Evolutionary conservation across 2,797 vertebrate species (phyloP).

Genomic region (Pangasius djambal): DNA sequence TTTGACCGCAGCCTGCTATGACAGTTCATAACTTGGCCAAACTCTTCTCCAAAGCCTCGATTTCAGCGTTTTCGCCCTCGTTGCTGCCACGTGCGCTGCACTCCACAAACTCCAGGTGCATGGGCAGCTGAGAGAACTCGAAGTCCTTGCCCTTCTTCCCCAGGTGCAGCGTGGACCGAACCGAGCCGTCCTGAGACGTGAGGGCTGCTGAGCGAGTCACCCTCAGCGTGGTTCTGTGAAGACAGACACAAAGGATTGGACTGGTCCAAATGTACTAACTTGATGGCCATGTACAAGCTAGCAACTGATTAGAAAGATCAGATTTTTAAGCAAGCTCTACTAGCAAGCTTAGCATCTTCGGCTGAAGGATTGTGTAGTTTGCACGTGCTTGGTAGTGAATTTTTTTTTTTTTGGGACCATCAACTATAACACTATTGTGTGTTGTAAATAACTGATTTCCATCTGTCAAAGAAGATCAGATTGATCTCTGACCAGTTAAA

Average conservation of each 20-base stretch:
- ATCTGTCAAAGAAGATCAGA: too few species aligned
- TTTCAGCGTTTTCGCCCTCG: conserved; percentile 79
- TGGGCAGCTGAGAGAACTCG: conserved; percentile 89
- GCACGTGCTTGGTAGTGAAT: too few species aligned
- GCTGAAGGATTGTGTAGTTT: neutral
- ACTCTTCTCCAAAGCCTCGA: conserved; percentile 83
- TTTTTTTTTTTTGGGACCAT: too few species aligned
- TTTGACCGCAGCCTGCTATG: neutral
- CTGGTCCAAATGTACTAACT: neutral
- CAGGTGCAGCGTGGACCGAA: conserved; percentile 75
- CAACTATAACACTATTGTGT: too few species aligned
- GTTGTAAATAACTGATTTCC: too few species aligned
- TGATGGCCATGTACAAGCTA: neutral
- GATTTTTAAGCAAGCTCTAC: neutral
- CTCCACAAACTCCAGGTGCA: conserved; percentile 93
- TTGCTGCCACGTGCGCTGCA: conserved; percentile 86
- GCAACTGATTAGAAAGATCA: neutral
- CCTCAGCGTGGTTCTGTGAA: conserved; percentile 88
- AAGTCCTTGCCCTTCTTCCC: conserved; percentile 96
- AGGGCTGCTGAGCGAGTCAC: conserved; percentile 91
- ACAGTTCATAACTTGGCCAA: conserved; percentile 79
- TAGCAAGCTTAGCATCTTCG: neutral
- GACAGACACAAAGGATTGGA: conserved; percentile 15
- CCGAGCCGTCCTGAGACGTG: conserved; percentile 85
- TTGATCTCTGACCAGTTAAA: too few species aligned